phyloP scores from a whole-genome alignment of 2,888 invertebrate species.

The Ectobius pallidus region DNA sequence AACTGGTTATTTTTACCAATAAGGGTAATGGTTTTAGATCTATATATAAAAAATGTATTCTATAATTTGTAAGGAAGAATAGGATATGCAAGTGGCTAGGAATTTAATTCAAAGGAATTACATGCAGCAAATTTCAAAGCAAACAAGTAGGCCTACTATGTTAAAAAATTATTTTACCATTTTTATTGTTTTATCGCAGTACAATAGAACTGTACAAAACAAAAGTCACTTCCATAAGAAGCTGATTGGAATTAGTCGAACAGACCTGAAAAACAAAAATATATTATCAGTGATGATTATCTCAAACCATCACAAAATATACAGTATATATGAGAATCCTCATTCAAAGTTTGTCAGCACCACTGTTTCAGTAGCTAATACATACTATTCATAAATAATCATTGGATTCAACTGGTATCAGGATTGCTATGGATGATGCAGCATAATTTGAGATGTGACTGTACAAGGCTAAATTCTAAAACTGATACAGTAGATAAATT shows the following conservation, averaged over 20 bases:
- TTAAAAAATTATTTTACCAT: no score
- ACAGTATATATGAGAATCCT: background rate
- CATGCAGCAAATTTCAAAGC: no score
- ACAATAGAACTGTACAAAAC: conserved; percentile 40
- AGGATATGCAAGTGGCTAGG: no score
- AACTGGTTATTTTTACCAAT: no score
- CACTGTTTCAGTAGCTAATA: conserved; percentile 63
- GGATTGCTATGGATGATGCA: no score
- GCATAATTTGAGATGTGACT: no score
- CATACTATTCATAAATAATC: conserved; percentile 61
- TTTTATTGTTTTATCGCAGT: no score
- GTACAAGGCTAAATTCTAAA: background rate
- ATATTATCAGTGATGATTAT: conserved; percentile 15
- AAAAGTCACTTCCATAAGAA: background rate
- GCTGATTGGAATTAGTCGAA: conserved; percentile 65
- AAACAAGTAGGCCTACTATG: no score
- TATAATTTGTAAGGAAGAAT: no score
- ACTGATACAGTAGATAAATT: background rate
- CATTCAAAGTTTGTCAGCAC: background rate
- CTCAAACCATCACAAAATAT: background rate
- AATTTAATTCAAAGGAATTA: no score
- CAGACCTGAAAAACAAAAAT: conserved; percentile 68
- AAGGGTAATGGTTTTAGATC: no score
- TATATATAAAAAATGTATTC: no score
- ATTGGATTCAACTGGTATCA: conserved; percentile 51